These are phyloP conservation scores for Drosophila guanche DNA, from an alignment of 1,140 invertebrate species.

Conservation along the genomic window DNA sequence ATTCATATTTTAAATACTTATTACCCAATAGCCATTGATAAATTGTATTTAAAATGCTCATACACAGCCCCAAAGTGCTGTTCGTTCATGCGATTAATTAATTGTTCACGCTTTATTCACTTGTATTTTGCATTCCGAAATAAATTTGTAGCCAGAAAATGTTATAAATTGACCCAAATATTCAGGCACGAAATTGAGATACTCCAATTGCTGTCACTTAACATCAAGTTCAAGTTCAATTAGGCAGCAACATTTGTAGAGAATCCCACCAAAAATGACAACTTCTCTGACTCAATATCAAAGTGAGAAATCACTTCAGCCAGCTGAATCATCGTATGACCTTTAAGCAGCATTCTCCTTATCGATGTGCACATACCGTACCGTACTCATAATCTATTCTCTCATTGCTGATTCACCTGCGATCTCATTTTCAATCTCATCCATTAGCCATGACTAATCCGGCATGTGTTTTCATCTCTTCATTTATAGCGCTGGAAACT, in stretches of 20 bases:
- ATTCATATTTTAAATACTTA: constrained; percentile 16
- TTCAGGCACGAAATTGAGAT: constrained; percentile 52
- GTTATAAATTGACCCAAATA: constrained; percentile 44
- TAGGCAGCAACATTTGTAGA: constrained; percentile 35
- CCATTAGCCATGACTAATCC: constrained; percentile 20
- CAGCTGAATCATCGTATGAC: constrained; percentile 19
- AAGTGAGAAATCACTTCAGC: background rate
- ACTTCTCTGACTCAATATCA: constrained; percentile 14
- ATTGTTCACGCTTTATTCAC: constrained; percentile 15
- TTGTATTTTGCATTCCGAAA: constrained; percentile 24
- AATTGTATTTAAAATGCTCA: constrained; percentile 8
- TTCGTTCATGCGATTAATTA: constrained; percentile 25
- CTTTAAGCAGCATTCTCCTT: constrained; percentile 6
- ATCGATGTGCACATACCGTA: background rate
- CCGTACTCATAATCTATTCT: no score
- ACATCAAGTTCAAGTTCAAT: constrained; percentile 72
- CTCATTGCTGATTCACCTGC: constrained; percentile 22
- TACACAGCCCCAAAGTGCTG: constrained; percentile 1
- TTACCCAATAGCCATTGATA: constrained; percentile 26
- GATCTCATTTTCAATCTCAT: constrained; percentile 1
- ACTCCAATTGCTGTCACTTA: constrained; percentile 73
- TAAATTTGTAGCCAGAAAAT: constrained; percentile 1
- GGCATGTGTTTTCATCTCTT: constrained; percentile 4
- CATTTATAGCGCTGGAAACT: background rate
- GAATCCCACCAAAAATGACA: background rate